phyloP scores from a whole-genome alignment of 1,140 invertebrate species.

The Drosophila quadrilineata region DNA sequence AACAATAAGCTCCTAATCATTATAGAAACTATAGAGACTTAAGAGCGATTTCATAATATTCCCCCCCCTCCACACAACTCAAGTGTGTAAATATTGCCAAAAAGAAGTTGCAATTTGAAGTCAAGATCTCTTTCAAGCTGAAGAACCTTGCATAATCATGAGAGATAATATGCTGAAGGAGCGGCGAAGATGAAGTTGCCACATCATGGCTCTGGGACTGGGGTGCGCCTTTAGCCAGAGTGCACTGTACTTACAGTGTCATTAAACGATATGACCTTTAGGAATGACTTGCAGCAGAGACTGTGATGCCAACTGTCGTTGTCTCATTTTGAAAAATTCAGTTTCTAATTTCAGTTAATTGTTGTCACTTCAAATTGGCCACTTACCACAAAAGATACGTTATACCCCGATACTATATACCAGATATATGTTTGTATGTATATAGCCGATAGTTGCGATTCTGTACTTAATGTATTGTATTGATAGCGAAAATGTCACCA shows the following conservation, averaged over 20 bases:
- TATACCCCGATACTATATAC: no score
- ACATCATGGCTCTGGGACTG: constrained; percentile 29
- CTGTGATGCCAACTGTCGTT: not conserved
- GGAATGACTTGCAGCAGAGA: constrained; percentile 2
- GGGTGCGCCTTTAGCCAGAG: constrained; percentile 28
- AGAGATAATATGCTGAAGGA: constrained; percentile 12
- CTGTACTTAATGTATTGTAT: not conserved
- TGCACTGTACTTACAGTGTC: constrained; percentile 14
- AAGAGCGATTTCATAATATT: no score
- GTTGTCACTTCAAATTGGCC: not conserved
- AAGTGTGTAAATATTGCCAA: constrained; percentile 7
- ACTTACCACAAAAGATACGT: constrained; percentile 39
- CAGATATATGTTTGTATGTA: not conserved
- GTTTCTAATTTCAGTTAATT: constrained; percentile 18
- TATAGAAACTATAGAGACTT: not conserved
- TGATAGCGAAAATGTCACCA: constrained; percentile 12
- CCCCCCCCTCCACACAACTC: no score
- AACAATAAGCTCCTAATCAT: not conserved
- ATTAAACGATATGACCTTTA: constrained; percentile 22
- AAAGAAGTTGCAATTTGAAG: constrained; percentile 23
- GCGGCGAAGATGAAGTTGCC: constrained; percentile 22
- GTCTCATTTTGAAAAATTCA: no score
- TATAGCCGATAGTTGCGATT: constrained; percentile 4
- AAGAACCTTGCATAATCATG: constrained; percentile 40
- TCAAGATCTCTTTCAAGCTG: constrained; percentile 1